Evolutionary conservation across 2,113 vertebrate genomes (phyloP).

Genomic region (Condylura cristata): DNA sequence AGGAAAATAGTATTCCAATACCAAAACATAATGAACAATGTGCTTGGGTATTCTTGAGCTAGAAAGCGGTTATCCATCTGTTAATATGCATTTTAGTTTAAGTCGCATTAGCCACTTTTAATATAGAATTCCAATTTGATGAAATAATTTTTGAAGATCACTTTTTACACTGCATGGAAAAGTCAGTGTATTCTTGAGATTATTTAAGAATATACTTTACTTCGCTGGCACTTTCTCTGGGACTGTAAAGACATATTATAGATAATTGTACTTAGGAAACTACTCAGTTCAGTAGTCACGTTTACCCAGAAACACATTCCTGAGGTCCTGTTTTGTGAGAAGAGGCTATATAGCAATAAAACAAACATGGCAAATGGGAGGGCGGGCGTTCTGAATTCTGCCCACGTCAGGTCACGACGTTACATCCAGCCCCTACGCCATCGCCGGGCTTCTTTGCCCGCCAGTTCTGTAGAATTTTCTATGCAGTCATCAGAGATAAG

Average conservation of each 20-base stretch:
- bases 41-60: conserved; percentile 48
- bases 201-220: neutral
- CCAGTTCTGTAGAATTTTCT: neutral
- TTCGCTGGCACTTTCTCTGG: neutral
- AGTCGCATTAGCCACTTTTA: conserved; percentile 9
- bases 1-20: neutral
- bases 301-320: neutral
- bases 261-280: neutral
- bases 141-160: neutral
- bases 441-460: neutral
- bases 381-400: neutral
- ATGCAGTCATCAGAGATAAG: neutral
- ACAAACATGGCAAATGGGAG: neutral
- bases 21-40: conserved; percentile 56
- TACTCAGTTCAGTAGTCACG: neutral
- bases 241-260: neutral
- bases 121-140: neutral
- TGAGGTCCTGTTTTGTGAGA: neutral
- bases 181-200: neutral
- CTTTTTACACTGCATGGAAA: neutral
- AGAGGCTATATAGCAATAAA: neutral
- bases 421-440: neutral
- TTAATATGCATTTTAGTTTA: conserved; percentile 71
- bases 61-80: conserved; percentile 66
- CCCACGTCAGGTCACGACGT: neutral